Evolutionary conservation across 2,888 invertebrate species (phyloP), one percentile per base, ranked within the genome.

Genomic region (Papilio gigon): DNA sequence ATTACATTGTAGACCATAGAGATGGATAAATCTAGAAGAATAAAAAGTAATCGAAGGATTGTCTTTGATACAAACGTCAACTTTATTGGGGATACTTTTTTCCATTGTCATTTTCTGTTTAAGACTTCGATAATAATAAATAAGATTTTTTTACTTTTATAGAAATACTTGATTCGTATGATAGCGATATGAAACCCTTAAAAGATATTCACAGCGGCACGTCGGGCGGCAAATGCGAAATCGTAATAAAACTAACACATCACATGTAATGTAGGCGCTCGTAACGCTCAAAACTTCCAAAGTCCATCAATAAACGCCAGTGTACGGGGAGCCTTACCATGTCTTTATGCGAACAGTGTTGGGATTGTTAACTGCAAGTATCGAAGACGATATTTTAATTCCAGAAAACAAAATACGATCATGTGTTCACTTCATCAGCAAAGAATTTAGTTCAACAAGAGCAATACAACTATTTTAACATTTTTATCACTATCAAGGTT

Each of bases 221-320:
- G 86, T 88, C 91, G 84, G 90, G 91, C 86, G 90, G 91, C 90
- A 92, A 92, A 92, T 92, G 91, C 85, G 87, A 91, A 90, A 89
- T 90, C 86, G 91, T 91, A 92, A 92, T 92, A 92, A 92, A 92
- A 90, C 86, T 89, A 86, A 86, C 86, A 80, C 83, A 84, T 84
- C 82, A 86, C 88, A 91, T 91, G 92, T 91, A 92, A 91, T 91
- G 88, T 88, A 90, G 87, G 88, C 72, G 75, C 74, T 77, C 86
- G 90, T 92, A 89, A 91, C 90, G 90, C 89, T 91, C 91, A 89
- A 92, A 91, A 91, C 85, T 92, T 90, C 88, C 87, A 90, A 90
- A 90, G 88, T 88, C 90, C 91, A 90, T 90, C 92, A 91, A 92
- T 91, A 92, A 92, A 89, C 87, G 86, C 78, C 85, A 84, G 83